These are phyloP conservation scores for Dicyrtoma fusca DNA, from an alignment of 2,888 invertebrate species.

Conservation along the genomic window DNA sequence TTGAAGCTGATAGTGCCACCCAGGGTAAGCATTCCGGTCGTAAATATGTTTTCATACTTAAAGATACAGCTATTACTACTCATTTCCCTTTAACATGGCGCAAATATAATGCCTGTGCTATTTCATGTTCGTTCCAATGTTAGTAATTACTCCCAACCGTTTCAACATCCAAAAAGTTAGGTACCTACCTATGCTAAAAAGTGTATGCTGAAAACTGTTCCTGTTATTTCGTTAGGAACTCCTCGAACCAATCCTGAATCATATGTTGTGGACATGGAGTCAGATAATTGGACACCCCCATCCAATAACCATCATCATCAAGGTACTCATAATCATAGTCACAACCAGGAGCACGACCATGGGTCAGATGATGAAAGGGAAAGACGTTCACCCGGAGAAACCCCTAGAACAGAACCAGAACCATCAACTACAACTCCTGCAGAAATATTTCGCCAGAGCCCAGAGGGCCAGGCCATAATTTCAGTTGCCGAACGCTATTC, in stretches of 20 bases:
- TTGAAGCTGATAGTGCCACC: conserved; percentile 31
- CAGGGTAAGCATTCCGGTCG: background rate
- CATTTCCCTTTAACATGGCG: too few relatives aligned
- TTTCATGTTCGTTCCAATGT: too few relatives aligned
- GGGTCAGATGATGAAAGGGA: conserved; percentile 22
- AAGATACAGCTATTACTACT: too few relatives aligned
- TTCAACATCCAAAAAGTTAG: background rate
- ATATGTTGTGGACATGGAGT: conserved; percentile 49
- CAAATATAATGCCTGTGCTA: too few relatives aligned
- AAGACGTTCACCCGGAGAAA: conserved; percentile 5
- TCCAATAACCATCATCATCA: conserved; percentile 5
- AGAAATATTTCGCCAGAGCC: conserved; percentile 61
- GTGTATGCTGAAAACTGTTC: too few relatives aligned
- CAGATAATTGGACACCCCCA: conserved; percentile 38
- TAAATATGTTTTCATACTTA: too few relatives aligned
- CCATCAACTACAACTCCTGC: conserved; percentile 53
- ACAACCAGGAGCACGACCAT: background rate
- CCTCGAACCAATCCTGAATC: conserved; percentile 34
- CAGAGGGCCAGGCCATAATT: conserved; percentile 63
- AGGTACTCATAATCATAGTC: background rate
- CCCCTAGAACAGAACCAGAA: conserved; percentile 7
- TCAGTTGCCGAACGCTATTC: conserved; percentile 69
- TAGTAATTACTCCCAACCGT: background rate
- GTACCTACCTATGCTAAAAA: background rate
- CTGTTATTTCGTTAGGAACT: conserved; percentile 15